Conservation (phyloP, 2,113 vertebrate species). For the Atherinomorus stipes region DNA sequence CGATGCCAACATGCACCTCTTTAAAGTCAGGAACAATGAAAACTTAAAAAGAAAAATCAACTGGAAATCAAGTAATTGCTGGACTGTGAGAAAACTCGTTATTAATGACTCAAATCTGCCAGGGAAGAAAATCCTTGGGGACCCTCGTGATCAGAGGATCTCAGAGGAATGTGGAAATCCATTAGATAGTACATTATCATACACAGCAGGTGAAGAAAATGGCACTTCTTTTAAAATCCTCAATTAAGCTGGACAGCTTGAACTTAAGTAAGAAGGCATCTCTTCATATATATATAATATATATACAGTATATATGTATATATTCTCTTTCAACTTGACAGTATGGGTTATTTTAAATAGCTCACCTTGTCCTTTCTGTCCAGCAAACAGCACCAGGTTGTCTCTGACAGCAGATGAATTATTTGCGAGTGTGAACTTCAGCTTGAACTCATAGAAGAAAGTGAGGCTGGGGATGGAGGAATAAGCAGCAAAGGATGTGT, state of each 20-base stretch:
- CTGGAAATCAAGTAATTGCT: conserved; percentile 52
- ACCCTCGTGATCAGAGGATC: conserved; percentile 53
- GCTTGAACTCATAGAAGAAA: conserved; percentile 85
- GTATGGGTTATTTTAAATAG: conserved; percentile 22
- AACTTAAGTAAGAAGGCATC: conserved; percentile 37
- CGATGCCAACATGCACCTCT: conserved; percentile 13
- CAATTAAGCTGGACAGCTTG: conserved; percentile 58
- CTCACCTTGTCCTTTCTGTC: conserved; percentile 90
- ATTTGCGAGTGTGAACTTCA: conserved; percentile 88
- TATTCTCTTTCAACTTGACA: conserved; percentile 15
- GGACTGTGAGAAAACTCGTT: conserved; percentile 39
- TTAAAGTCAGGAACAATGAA: conserved; percentile 58
- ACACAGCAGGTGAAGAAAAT: conserved; percentile 45
- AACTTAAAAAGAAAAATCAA: background rate
- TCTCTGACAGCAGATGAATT: conserved; percentile 84
- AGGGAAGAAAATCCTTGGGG: conserved; percentile 49
- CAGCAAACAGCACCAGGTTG: conserved; percentile 91
- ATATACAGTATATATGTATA: background rate
- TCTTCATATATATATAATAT: background rate
- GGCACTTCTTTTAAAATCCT: conserved; percentile 39
- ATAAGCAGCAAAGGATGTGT: conserved; percentile 87
- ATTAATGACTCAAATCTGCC: conserved; percentile 52
- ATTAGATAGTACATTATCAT: conserved; percentile 65
- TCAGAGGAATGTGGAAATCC: conserved; percentile 61
- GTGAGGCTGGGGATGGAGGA: conserved; percentile 81